Conservation (phyloP, 2,113 vertebrate species). For the Oenanthe oenanthe region DNA sequence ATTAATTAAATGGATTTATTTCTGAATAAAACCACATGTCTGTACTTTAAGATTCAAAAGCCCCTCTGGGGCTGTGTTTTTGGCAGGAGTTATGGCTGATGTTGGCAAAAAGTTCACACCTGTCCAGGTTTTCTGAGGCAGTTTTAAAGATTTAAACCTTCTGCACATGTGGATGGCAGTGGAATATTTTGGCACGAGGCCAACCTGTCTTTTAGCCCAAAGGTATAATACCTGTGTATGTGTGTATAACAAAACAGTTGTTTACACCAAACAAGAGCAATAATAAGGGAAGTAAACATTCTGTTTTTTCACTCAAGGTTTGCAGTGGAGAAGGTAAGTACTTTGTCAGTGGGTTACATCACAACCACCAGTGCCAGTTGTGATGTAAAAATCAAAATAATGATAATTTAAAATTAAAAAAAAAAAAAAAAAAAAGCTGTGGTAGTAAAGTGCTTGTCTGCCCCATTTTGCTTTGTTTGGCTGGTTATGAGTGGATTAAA, state of each 20-base stretch:
- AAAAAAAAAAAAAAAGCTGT: conserved; percentile 79
- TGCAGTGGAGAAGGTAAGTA: conserved; percentile 77
- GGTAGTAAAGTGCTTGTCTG: conserved; percentile 99
- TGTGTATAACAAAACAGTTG: conserved; percentile 77
- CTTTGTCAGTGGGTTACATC: conserved; percentile 88
- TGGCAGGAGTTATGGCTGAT: not conserved
- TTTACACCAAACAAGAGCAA: conserved; percentile 74
- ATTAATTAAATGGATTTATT: not conserved
- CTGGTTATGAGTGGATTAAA: conserved; percentile 99
- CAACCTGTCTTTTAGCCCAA: conserved; percentile 76
- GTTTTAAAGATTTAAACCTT: not conserved
- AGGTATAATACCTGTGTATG: conserved; percentile 81
- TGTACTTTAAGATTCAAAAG: not conserved
- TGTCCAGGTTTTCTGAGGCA: not conserved
- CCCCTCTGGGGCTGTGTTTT: not conserved
- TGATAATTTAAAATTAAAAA: not conserved
- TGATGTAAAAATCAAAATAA: conserved; percentile 84
- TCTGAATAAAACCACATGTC: not conserved
- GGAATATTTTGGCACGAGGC: not conserved
- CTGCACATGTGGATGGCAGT: not conserved
- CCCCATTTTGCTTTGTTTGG: conserved; percentile 98
- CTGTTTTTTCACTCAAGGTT: conserved; percentile 80
- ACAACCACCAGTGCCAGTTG: conserved; percentile 88
- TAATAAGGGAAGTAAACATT: conserved; percentile 78
- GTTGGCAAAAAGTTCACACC: not conserved